Conservation (phyloP, 2,888 invertebrate genomes). For the Perithous albicinctus region DNA sequence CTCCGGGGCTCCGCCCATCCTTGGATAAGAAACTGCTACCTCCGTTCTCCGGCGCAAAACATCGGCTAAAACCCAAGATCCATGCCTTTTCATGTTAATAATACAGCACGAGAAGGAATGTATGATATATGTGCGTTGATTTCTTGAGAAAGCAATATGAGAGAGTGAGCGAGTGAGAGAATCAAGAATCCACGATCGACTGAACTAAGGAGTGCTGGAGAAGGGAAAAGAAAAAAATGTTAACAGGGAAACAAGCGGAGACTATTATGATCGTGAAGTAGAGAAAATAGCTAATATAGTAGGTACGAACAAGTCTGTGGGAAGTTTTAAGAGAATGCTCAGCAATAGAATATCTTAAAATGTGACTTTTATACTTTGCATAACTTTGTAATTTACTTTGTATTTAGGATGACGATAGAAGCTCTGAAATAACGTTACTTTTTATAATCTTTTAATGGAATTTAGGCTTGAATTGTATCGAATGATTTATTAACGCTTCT, state of each 20-base stretch:
- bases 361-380: too few species aligned
- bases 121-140: slow-evolving; percentile 15
- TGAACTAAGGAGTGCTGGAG: slow-evolving; percentile 10
- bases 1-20: slow-evolving; percentile 79
- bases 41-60: slow-evolving; percentile 11
- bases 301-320: not conserved
- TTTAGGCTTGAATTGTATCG: not conserved
- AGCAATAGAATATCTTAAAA: not conserved
- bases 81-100: slow-evolving; percentile 17
- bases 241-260: not conserved
- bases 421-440: not conserved
- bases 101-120: slow-evolving; percentile 10
- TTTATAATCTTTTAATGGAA: not conserved
- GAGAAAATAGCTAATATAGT: not conserved
- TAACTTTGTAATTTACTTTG: not conserved
- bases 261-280: not conserved
- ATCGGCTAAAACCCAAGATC: slow-evolving; percentile 13
- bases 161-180: too few species aligned
- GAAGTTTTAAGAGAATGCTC: not conserved
- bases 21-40: slow-evolving; percentile 64
- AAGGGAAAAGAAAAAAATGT: not conserved
- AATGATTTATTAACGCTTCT: too few species aligned
- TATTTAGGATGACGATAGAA: not conserved
- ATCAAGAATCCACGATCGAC: slow-evolving; percentile 10
- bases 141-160: slow-evolving; percentile 11